Evolutionary conservation across 2,888 invertebrate genomes (phyloP).

Genomic region (Phoenoteleia sp.): DNA sequence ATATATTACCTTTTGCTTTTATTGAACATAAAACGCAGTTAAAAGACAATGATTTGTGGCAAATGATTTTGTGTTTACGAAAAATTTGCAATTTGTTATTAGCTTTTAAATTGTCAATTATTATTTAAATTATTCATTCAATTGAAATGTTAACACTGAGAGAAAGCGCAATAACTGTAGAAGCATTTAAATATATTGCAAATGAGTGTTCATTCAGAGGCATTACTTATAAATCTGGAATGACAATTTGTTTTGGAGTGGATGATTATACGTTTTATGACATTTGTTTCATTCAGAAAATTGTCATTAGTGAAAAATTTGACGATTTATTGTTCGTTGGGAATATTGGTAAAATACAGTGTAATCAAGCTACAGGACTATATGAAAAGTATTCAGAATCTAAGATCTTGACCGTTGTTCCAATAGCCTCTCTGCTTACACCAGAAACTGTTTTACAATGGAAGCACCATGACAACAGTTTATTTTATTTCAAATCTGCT

Average conservation of each 20-base stretch:
- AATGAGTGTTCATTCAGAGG: conserved; percentile 15
- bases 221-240: conserved; percentile 40
- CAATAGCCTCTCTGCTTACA: neutral
- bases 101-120: no score
- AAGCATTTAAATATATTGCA: conserved; percentile 13
- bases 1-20: conserved; percentile 20
- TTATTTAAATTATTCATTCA: conserved; percentile 20
- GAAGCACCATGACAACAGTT: neutral
- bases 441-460: neutral
- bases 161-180: neutral
- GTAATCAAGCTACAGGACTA: neutral
- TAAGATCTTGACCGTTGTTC: neutral
- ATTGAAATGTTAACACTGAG: conserved; percentile 10
- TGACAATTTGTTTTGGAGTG: conserved; percentile 26
- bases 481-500: neutral
- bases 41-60: conserved; percentile 18
- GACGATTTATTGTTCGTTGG: neutral
- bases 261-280: neutral
- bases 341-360: neutral
- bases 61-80: conserved; percentile 36
- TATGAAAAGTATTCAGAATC: neutral
- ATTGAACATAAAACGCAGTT: neutral
- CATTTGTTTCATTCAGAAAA: neutral
- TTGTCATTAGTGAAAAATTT: neutral
- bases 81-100: conserved; percentile 24